These are phyloP conservation scores for Cheilosia vulpina DNA, from an alignment of 2,888 invertebrate genomes.

Conservation along the genomic window DNA sequence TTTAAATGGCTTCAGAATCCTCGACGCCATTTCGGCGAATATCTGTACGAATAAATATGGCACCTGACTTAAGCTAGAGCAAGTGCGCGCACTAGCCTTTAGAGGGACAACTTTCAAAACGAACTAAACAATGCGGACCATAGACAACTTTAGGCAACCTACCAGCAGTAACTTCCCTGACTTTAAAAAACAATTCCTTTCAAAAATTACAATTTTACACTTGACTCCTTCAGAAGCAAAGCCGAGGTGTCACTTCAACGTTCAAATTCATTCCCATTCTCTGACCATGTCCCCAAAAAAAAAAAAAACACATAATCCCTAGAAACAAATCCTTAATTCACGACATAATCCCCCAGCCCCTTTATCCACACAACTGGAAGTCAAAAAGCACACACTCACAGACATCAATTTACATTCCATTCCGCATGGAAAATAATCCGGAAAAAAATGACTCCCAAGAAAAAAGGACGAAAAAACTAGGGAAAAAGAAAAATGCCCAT, in stretches of 20 bases:
- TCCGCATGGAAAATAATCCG: conserved; percentile 66
- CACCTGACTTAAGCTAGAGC: too few species aligned
- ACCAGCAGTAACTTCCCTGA: too few species aligned
- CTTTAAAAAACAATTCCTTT: too few species aligned
- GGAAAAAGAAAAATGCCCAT: conserved; percentile 51
- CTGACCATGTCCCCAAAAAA: neutral
- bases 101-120: too few species aligned
- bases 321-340: conserved; percentile 57
- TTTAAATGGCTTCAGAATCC: too few species aligned
- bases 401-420: conserved; percentile 75
- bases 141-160: too few species aligned
- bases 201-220: too few species aligned
- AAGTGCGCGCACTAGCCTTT: too few species aligned
- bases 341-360: conserved; percentile 19
- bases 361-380: conserved; percentile 31
- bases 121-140: too few species aligned
- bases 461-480: conserved; percentile 35
- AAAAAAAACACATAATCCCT: conserved; percentile 45
- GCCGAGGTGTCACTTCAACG: neutral
- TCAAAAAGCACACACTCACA: conserved; percentile 52
- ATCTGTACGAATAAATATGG: too few species aligned
- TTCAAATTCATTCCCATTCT: neutral
- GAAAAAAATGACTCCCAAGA: conserved; percentile 52
- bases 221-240: too few species aligned
- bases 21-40: too few species aligned